Evolutionary conservation across 2,113 vertebrate species (phyloP), one percentile per base, ranked within the genome.

Genomic region (Burhinus bistriatus): DNA sequence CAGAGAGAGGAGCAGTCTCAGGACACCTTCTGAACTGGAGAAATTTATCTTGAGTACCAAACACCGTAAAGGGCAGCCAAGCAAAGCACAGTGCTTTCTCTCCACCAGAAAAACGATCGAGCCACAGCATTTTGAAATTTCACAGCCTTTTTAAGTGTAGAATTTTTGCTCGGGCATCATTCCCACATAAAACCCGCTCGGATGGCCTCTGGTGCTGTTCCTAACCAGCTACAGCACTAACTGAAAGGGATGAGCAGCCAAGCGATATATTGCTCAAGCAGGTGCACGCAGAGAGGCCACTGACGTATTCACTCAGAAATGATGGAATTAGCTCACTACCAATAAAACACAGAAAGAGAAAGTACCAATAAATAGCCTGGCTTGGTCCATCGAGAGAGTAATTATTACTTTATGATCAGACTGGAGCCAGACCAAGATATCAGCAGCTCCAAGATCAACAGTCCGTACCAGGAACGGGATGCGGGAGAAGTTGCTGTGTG

Each of bases 31-130:
- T 84, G 83, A 87, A 97, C 72, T 9, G 38, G 26, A 84, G 69
- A 81, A 40, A 88, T 90, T 90, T 69, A 49, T 96, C 86, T 95
- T 54, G n/a, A 91, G 89, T 40, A 89, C 57, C 75, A n/a, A 95
- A 58, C 29, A 12, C 6, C 19, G 42, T 12, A 42, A 58, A 66
- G 36, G 40, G 58, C 36, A 91, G 84, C 78, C 96, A 94, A 91
- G 84, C 47, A 79, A 83, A 78, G 83, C 80, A 68, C 0, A 19
- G 51, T 2, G 36, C 57, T 89, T 83, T 73, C 72, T 69, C 47
- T 62, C 29, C 55, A 89, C 20, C 68, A 89, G 55, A 62, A 89
- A 92, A 59, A 45, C 38, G 22, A 76, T 27, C 49, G 14, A 61
- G 71, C 71, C 83, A 82, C 54, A 85, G 19, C 7, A 27, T 16